Evolutionary conservation across 2,888 invertebrate genomes (phyloP).

Genomic region (Chaetoderma sp.): DNA sequence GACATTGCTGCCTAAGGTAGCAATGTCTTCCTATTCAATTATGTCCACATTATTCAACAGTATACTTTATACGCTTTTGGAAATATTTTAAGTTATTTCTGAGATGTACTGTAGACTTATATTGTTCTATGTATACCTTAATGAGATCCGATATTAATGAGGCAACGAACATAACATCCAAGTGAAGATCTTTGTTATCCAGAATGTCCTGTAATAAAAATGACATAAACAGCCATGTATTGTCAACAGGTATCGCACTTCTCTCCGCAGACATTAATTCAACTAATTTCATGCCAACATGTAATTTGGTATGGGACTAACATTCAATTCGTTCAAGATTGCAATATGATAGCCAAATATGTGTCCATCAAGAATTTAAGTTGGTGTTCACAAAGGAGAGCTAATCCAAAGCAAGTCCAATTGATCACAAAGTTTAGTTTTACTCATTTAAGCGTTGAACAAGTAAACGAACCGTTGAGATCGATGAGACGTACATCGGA

Average conservation of each 20-base stretch:
- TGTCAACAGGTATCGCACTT: not conserved
- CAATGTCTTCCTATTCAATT: too few species aligned
- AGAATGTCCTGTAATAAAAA: slow-evolving; percentile 92
- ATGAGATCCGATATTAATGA: slow-evolving; percentile 98
- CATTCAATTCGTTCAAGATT: not conserved
- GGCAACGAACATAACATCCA: slow-evolving; percentile 97
- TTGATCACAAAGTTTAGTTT: too few species aligned
- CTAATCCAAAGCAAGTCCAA: too few species aligned
- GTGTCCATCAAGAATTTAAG: not conserved
- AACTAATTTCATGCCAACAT: not conserved
- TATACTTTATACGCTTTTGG: too few species aligned
- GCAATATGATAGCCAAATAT: not conserved
- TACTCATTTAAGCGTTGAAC: too few species aligned
- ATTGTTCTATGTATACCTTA: too few species aligned
- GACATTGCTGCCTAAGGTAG: too few species aligned
- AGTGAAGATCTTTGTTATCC: slow-evolving; percentile 95
- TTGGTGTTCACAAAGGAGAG: not conserved
- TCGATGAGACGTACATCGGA: too few species aligned
- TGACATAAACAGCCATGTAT: not conserved
- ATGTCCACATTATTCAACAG: too few species aligned
- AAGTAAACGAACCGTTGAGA: too few species aligned
- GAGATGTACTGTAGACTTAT: too few species aligned
- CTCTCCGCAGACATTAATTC: not conserved
- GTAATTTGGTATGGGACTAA: not conserved
- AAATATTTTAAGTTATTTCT: too few species aligned